These are phyloP conservation scores for Chaenocephalus aceratus DNA, from an alignment of 2,113 vertebrate genomes.

Conservation along the genomic window DNA sequence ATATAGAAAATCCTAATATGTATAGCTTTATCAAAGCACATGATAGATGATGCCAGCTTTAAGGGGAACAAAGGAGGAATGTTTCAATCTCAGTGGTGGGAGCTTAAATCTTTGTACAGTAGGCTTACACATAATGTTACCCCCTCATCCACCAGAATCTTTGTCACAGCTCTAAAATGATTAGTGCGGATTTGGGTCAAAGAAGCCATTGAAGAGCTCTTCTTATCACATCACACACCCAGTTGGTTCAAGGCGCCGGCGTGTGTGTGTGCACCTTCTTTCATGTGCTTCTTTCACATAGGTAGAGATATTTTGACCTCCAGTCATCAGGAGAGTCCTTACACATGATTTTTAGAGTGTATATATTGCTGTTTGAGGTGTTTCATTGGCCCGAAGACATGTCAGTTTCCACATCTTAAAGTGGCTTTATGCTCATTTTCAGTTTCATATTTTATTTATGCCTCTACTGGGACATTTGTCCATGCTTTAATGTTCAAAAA, in stretches of 20 bases:
- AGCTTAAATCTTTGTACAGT: slow-evolving; percentile 52
- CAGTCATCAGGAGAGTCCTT: slow-evolving; percentile 14
- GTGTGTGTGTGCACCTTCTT: too few species aligned
- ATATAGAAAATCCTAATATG: neutral
- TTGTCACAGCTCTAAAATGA: slow-evolving; percentile 72
- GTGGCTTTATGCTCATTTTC: too few species aligned
- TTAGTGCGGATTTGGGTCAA: slow-evolving; percentile 78
- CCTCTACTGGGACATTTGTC: too few species aligned
- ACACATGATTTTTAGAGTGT: slow-evolving; percentile 54
- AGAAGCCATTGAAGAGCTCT: slow-evolving; percentile 60
- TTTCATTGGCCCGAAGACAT: slow-evolving; percentile 1
- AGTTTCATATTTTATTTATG: too few species aligned
- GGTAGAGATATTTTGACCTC: neutral
- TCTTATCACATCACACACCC: slow-evolving; percentile 51
- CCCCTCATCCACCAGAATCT: slow-evolving; percentile 42
- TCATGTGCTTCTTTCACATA: neutral
- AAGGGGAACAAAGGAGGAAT: slow-evolving; percentile 37
- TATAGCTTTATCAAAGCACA: neutral
- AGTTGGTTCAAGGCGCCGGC: slow-evolving; percentile 10
- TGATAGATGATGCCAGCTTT: neutral
- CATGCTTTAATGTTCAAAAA: too few species aligned
- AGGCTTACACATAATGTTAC: slow-evolving; percentile 60
- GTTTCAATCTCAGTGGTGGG: slow-evolving; percentile 37
- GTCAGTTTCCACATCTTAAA: too few species aligned
- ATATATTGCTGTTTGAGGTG: slow-evolving; percentile 40